Evolutionary conservation across 2,113 vertebrate genomes (phyloP).

Genomic region (Pituophis catenifer): DNA sequence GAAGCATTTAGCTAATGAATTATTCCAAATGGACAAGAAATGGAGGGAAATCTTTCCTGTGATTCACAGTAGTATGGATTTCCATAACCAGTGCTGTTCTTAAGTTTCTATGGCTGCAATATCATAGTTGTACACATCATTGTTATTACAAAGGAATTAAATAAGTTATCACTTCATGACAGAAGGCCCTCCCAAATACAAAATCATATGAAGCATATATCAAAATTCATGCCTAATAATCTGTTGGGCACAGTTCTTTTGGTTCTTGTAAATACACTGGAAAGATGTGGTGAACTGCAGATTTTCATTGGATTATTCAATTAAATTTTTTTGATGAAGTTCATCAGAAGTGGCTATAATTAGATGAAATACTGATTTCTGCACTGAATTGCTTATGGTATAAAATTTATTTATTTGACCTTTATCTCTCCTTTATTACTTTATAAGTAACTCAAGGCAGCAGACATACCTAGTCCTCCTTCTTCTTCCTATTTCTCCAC

Average conservation of each 20-base stretch:
- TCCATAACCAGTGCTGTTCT: slow-evolving; percentile 19
- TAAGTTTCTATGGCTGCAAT: slow-evolving; percentile 18
- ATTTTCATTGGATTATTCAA: background rate
- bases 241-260: background rate
- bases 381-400: background rate
- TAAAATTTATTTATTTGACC: background rate
- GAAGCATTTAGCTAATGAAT: slow-evolving; percentile 46
- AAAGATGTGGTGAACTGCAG: background rate
- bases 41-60: slow-evolving; percentile 37
- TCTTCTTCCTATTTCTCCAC: no score
- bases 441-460: no score
- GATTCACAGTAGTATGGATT: slow-evolving; percentile 22
- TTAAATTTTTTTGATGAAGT: background rate
- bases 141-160: background rate
- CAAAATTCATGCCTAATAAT: background rate
- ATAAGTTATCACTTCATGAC: background rate
- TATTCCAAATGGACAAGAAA: slow-evolving; percentile 42
- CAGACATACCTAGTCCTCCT: no score
- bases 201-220: background rate
- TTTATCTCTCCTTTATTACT: no score
- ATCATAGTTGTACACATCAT: slow-evolving; percentile 1
- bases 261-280: background rate
- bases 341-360: no score
- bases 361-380: background rate
- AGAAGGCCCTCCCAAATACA: background rate